These are phyloP conservation scores for Crypturellus tataupa DNA, from an alignment of 2,797 vertebrate species.

Conservation along the genomic window DNA sequence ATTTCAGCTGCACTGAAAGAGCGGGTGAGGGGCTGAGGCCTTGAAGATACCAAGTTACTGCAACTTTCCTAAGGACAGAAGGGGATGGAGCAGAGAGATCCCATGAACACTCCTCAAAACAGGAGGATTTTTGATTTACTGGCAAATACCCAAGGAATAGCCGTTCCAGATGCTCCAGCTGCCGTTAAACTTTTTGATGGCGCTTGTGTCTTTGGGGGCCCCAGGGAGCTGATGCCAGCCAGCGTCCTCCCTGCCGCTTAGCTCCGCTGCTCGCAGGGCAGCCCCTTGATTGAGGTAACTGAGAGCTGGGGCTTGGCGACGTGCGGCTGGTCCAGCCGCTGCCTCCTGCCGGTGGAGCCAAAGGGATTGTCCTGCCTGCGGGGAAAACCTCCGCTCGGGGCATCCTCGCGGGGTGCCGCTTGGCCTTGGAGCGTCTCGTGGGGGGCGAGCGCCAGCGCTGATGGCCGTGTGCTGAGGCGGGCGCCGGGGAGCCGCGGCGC, in stretches of 20 bases:
- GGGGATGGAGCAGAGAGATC: background rate
- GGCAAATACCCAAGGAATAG: background rate
- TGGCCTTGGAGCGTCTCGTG: background rate
- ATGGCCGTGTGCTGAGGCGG: background rate
- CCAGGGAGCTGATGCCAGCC: background rate
- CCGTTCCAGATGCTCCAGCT: background rate
- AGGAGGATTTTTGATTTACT: background rate
- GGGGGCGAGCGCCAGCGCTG: background rate
- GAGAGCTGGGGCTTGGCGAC: background rate
- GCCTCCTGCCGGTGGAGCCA: fast-evolving
- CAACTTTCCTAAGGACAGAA: background rate
- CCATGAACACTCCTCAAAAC: background rate
- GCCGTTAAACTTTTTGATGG: background rate
- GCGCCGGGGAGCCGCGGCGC: background rate
- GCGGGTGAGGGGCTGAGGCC: background rate
- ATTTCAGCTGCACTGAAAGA: background rate
- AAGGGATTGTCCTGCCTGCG: fast-evolving
- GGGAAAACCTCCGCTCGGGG: background rate
- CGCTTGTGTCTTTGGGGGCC: background rate
- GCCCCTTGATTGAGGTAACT: background rate
- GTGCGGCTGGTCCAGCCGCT: background rate
- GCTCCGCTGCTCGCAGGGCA: background rate
- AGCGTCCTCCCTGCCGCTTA: background rate
- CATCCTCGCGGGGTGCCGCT: background rate
- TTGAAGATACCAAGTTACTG: background rate